Evolutionary conservation across 2,888 invertebrate genomes (phyloP).

Genomic region (Troides aeacus): DNA sequence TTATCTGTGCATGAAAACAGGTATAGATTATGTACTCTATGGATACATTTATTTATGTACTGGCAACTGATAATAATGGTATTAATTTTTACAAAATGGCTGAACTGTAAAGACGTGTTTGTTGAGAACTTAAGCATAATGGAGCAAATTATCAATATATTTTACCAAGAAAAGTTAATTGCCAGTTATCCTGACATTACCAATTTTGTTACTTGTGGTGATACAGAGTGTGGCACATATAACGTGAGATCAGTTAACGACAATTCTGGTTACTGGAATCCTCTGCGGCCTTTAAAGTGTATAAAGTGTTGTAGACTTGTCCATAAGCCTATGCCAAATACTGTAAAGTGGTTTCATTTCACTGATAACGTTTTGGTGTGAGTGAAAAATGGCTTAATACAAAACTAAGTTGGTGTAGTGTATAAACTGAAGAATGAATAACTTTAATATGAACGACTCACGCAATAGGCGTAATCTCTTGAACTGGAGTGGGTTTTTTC

Average conservation of each 20-base stretch:
- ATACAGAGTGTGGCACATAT: conserved; percentile 46
- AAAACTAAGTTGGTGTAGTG: conserved; percentile 45
- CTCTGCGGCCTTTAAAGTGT: conserved; percentile 46
- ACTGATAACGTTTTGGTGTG: conserved; percentile 47
- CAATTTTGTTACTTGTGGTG: conserved; percentile 48
- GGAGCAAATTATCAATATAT: conserved; percentile 63
- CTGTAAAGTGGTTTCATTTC: conserved; percentile 44
- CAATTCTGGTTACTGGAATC: conserved; percentile 49
- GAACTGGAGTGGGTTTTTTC: conserved; percentile 41
- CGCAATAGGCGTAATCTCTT: conserved; percentile 54
- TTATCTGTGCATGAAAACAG: not conserved
- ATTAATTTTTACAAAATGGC: conserved; percentile 71
- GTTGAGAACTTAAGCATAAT: conserved; percentile 63
- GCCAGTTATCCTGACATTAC: conserved; percentile 49
- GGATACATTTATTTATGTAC: not conserved
- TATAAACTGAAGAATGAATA: conserved; percentile 54
- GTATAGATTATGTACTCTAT: not conserved
- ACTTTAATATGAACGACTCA: conserved; percentile 48
- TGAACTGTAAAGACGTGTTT: conserved; percentile 75
- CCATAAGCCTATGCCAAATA: conserved; percentile 58
- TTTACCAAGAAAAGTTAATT: conserved; percentile 56
- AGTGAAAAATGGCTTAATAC: conserved; percentile 56
- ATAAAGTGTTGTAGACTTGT: conserved; percentile 52
- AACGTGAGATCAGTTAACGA: conserved; percentile 43
- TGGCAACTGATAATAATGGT: not conserved